Base-by-base conservation (phyloP, 2,113 vertebrate genomes). In the Tachycineta bicolor region DNA sequence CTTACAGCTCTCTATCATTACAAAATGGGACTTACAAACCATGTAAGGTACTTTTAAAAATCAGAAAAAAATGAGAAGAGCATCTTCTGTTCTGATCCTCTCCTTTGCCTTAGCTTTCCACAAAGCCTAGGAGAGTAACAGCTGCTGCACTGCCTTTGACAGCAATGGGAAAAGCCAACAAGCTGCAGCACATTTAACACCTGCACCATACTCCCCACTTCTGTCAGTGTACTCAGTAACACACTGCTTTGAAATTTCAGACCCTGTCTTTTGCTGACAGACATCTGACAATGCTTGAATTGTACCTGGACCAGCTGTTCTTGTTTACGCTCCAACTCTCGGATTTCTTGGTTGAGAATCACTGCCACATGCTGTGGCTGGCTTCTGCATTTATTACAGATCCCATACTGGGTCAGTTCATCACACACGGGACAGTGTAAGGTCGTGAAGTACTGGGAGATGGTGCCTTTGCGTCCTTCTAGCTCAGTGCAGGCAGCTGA, bases 391-490 rank as follows among this genome's bases (percentile, higher is more conserved):
- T 97, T 98, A 26, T 90, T 97, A 52, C 99, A 99, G 97, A 99
- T 98, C 7, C 99, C 99, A 26, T 99, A 98, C 96, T 99, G 99
- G 76, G 99, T 99, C 59, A 99, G 98, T 95, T 99, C 98, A 52
- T 99, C 99, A 43, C 99, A 99, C 86, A 99, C 99, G 0, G 99
- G 99, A 96, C 99, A 99, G 97, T 99, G 99, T 55, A 99, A 97
- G 19, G 99, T 99, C 21, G 99, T 99, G 97, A 99, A 99, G 88
- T 99, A 99, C 73, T 99, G 99, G 12, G 99, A 99, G 94, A 99
- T 99, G 50, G 99, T 99, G 90, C 99, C 98, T 96, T 99, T 99
- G 94, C 98, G 98, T 49, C 98, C 97, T n/a, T 95, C 97, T 3
- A 98, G 97, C 46, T 99, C 98, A 18, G 94, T 98, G 12, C 52